These are phyloP conservation scores for Nemotelus nigrinus DNA, from an alignment of 2,888 invertebrate species.

Conservation along the genomic window DNA sequence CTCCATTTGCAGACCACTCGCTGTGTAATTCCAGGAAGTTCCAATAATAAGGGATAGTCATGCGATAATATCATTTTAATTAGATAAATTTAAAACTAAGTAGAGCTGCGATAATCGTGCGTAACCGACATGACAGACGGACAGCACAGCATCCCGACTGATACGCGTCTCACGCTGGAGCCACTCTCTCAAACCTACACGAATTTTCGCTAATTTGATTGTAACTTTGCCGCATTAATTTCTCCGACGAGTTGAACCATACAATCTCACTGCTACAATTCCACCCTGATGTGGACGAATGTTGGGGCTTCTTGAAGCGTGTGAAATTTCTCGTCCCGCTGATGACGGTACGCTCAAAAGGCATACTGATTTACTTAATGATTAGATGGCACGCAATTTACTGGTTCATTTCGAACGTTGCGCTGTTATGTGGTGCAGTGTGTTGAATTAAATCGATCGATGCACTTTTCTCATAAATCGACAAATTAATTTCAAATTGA, in stretches of 20 bases:
- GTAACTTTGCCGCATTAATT: neutral
- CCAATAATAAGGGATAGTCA: neutral
- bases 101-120: too few relatives aligned
- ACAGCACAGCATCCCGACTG: too few relatives aligned
- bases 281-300: neutral
- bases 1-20: too few relatives aligned
- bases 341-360: neutral
- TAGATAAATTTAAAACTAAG: constrained; percentile 12
- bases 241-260: neutral
- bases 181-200: neutral
- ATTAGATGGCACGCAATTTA: constrained; percentile 10
- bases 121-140: too few relatives aligned
- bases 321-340: neutral
- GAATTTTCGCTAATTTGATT: constrained; percentile 13
- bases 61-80: constrained; percentile 14
- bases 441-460: neutral
- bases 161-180: neutral
- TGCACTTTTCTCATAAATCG: neutral
- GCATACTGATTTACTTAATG: neutral
- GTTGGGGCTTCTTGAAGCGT: neutral
- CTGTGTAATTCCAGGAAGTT: constrained; percentile 3
- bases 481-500: neutral
- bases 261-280: neutral
- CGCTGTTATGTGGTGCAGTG: too few relatives aligned
- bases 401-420: neutral